Evolutionary conservation across 1,140 invertebrate genomes (phyloP).

Genomic region (Drosophila micromelanica): DNA sequence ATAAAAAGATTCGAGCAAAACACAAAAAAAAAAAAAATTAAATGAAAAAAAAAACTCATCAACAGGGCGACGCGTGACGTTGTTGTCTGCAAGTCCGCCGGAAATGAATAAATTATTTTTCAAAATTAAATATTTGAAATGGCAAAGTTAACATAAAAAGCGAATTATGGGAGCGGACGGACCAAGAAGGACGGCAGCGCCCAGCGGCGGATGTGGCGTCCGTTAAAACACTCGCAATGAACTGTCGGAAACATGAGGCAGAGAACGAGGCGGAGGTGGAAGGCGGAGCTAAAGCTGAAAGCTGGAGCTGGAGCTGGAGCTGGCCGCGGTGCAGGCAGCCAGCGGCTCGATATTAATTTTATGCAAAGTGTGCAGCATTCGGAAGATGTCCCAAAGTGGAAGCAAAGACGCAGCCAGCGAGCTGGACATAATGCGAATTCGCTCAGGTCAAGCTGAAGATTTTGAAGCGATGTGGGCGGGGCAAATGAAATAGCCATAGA

Average conservation of each 20-base stretch:
- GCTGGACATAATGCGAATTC: slow-evolving; percentile 54
- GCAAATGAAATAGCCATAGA: neutral
- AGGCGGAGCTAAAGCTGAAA: neutral
- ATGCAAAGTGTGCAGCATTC: slow-evolving; percentile 68
- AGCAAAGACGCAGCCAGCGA: slow-evolving; percentile 45
- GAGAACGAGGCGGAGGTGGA: neutral
- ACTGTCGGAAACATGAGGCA: slow-evolving; percentile 63
- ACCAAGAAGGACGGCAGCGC: slow-evolving; percentile 10
- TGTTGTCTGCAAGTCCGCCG: slow-evolving; percentile 39
- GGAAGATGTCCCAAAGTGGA: slow-evolving; percentile 50
- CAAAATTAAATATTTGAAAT: slow-evolving; percentile 80
- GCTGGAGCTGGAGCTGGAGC: neutral
- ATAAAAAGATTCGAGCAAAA: slow-evolving; percentile 36
- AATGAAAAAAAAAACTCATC: slow-evolving; percentile 33
- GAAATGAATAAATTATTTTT: slow-evolving; percentile 82
- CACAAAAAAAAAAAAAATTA: neutral
- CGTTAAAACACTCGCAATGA: slow-evolving; percentile 80
- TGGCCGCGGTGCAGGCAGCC: neutral
- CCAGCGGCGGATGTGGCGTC: slow-evolving; percentile 66
- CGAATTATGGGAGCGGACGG: slow-evolving; percentile 68
- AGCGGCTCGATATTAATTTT: slow-evolving; percentile 72
- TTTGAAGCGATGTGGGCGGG: neutral
- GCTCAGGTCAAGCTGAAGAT: slow-evolving; percentile 26
- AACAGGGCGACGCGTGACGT: slow-evolving; percentile 34
- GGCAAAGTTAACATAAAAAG: slow-evolving; percentile 76